A percentile compares a stretch with the other conserved stretches of the same genome.
Conservation (phyloP, 1,140 invertebrate species). For the Meloidogyne exigua region DNA sequence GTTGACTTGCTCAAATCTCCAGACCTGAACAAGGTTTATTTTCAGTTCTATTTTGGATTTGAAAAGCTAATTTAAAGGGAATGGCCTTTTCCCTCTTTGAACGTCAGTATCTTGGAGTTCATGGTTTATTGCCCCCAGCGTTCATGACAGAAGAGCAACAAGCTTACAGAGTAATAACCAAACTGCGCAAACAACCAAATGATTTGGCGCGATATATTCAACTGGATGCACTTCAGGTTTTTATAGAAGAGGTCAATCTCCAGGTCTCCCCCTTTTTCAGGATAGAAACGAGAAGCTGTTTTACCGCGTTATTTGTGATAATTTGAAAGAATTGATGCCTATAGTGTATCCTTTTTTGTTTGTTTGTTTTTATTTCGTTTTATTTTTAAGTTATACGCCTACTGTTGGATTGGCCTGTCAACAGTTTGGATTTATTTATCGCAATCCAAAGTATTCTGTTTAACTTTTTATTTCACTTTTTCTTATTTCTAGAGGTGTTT, state of each 20-base stretch:
- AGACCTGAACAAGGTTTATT: slow-evolving; percentile 54
- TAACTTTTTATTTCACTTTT: background rate
- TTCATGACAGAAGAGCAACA: slow-evolving; percentile 90
- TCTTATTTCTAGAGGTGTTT: slow-evolving; percentile 72
- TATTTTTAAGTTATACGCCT: slow-evolving; percentile 66
- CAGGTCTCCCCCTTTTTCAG: slow-evolving; percentile 65
- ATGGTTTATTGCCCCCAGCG: slow-evolving; percentile 85
- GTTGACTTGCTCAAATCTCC: slow-evolving; percentile 61
- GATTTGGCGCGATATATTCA: slow-evolving; percentile 65
- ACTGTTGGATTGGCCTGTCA: slow-evolving; percentile 95
- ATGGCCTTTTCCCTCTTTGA: slow-evolving; percentile 86
- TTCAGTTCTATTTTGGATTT: background rate
- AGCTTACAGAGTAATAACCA: slow-evolving; percentile 75
- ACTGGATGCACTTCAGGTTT: slow-evolving; percentile 47
- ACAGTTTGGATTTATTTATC: slow-evolving; percentile 89
- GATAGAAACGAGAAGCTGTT: slow-evolving; percentile 93
- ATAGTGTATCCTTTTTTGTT: slow-evolving; percentile 69
- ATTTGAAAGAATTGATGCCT: slow-evolving; percentile 83
- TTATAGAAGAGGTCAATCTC: background rate
- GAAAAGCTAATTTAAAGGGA: slow-evolving; percentile 70
- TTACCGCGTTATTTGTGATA: slow-evolving; percentile 85
- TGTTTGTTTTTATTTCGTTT: slow-evolving; percentile 11
- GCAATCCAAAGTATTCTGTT: slow-evolving; percentile 74
- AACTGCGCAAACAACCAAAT: slow-evolving; percentile 81
- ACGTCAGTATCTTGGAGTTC: slow-evolving; percentile 84